These are phyloP conservation scores for Keiferia lycopersicella DNA, from an alignment of 2,888 invertebrate genomes.

Conservation along the genomic window DNA sequence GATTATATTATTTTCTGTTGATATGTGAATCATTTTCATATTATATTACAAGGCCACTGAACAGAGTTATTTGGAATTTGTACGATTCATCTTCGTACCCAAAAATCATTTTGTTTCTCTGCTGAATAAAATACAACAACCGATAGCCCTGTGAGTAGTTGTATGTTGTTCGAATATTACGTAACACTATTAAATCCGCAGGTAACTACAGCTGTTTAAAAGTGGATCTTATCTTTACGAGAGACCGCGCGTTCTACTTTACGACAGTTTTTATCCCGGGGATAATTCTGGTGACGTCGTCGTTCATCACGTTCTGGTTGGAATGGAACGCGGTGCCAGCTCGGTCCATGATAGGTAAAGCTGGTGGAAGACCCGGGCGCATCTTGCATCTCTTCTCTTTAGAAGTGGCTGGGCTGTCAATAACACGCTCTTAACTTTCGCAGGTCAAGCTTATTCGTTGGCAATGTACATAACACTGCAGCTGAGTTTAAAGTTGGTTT, in stretches of 20 bases:
- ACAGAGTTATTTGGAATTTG: constrained; percentile 79
- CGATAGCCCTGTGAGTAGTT: constrained; percentile 35
- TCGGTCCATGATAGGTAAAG: constrained; percentile 92
- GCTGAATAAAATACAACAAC: constrained; percentile 43
- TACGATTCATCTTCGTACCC: constrained; percentile 44
- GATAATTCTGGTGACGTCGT: constrained; percentile 93
- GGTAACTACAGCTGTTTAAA: constrained; percentile 95
- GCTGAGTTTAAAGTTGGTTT: constrained; percentile 16
- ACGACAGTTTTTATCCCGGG: constrained; percentile 95
- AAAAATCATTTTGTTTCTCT: constrained; percentile 42
- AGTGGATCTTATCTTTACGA: constrained; percentile 92
- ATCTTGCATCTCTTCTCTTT: constrained; percentile 59
- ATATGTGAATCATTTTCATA: constrained; percentile 44
- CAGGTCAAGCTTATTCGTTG: constrained; percentile 63
- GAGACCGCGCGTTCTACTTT: constrained; percentile 95
- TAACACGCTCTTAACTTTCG: constrained; percentile 65
- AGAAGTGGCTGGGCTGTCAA: constrained; percentile 71
- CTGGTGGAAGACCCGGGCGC: constrained; percentile 64
- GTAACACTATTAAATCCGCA: constrained; percentile 76
- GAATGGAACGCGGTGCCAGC: constrained; percentile 96
- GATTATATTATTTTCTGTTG: constrained; percentile 52
- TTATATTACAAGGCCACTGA: constrained; percentile 77
- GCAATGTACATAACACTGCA: constrained; percentile 51
- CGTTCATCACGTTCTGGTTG: constrained; percentile 93
- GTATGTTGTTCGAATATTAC: constrained; percentile 53